Conservation (phyloP, 2,113 vertebrate genomes). For the Spheniscus mendiculus region DNA sequence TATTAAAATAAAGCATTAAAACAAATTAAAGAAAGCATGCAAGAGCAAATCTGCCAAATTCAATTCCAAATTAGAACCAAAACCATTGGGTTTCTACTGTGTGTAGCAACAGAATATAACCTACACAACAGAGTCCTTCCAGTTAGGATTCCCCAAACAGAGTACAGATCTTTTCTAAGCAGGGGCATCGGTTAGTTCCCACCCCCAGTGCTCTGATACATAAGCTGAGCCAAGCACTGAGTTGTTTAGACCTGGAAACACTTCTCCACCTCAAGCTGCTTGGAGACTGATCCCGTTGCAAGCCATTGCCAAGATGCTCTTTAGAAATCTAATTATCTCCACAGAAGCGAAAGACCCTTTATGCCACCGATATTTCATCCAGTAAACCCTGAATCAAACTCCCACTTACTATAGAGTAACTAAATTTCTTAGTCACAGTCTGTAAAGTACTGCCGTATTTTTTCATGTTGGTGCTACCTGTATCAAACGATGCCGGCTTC, state of each 20-base stretch:
- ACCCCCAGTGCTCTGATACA: neutral
- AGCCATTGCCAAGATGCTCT: neutral
- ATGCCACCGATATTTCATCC: neutral
- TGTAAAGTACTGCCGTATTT: neutral
- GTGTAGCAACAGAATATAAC: neutral
- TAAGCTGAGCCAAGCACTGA: neutral
- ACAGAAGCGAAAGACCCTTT: neutral
- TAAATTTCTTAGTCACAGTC: neutral
- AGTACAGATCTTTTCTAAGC: neutral
- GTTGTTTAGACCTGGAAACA: neutral
- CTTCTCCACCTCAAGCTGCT: neutral
- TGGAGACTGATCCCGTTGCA: neutral
- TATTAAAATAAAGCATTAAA: neutral
- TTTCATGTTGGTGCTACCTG: neutral
- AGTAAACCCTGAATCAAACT: neutral
- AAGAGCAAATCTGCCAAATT: neutral
- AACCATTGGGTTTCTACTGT: neutral
- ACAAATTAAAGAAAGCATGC: neutral
- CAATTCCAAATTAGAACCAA: neutral
- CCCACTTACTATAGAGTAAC: neutral
- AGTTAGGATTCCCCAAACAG: neutral
- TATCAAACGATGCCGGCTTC: neutral
- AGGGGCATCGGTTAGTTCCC: neutral
- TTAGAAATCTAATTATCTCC: neutral
- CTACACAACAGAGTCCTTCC: neutral